A percentile compares a stretch with the other conserved stretches of the same genome.
phyloP scores from a whole-genome alignment of 2,113 vertebrate species.

The Miniopterus natalensis region DNA sequence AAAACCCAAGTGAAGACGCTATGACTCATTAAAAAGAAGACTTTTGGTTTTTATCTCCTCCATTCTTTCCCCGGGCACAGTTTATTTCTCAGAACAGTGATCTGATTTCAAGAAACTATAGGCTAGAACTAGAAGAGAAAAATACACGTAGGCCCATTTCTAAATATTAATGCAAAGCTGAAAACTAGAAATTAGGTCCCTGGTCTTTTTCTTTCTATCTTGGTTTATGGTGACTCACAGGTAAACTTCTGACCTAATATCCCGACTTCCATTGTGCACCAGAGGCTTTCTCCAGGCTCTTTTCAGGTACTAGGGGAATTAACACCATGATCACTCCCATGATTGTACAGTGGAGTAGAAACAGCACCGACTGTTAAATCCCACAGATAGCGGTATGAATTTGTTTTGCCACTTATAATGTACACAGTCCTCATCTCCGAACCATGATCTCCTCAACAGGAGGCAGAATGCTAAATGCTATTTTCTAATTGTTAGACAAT shows the following conservation, averaged over 20 bases:
- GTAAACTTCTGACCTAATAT: neutral
- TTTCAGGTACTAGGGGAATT: neutral
- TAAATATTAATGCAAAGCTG: neutral
- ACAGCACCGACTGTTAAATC: neutral
- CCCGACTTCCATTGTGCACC: neutral
- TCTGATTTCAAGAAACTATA: conserved; percentile 48
- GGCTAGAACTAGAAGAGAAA: neutral
- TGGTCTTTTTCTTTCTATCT: neutral
- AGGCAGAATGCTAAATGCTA: neutral
- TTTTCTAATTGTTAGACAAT: neutral
- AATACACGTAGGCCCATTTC: neutral
- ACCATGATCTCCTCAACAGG: neutral
- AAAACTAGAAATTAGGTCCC: conserved; percentile 44
- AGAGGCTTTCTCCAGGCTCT: conserved; percentile 10
- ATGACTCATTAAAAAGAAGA: conserved; percentile 28
- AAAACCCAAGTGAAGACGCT: neutral
- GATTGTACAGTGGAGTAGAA: neutral
- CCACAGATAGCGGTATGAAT: neutral
- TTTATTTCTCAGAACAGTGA: conserved; percentile 32
- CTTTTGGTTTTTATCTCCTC: neutral
- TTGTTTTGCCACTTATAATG: neutral
- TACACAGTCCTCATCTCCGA: neutral
- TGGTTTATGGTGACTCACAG: neutral
- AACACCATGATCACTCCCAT: neutral
- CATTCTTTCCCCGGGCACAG: neutral